Conservation (phyloP, 2,113 vertebrate species). For the Melanerpes aurifrons region DNA sequence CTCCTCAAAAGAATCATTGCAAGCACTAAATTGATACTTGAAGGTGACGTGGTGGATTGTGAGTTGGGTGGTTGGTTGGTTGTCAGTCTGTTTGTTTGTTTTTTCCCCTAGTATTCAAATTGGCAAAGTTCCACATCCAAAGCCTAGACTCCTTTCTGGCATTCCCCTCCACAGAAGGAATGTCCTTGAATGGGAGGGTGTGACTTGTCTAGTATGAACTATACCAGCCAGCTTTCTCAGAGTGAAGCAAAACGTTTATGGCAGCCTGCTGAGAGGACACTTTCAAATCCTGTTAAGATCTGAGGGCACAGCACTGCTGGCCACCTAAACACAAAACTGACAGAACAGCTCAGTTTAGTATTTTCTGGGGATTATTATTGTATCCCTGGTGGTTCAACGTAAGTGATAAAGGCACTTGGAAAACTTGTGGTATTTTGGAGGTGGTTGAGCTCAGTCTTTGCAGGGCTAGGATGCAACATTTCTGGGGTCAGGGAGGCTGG, state of each 20-base stretch:
- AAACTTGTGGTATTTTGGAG: background rate
- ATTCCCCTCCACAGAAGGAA: background rate
- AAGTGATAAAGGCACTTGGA: background rate
- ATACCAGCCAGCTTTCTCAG: background rate
- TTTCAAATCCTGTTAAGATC: conserved; percentile 27
- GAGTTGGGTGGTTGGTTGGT: background rate
- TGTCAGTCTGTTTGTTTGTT: background rate
- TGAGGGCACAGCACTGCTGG: background rate
- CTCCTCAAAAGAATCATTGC: background rate
- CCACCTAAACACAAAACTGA: background rate
- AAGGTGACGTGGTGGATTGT: background rate
- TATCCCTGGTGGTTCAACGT: background rate
- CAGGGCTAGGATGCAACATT: background rate
- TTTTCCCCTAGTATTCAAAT: background rate
- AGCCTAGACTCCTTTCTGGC: background rate
- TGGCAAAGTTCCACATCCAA: background rate
- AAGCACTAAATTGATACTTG: background rate
- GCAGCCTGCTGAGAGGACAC: conserved; percentile 47
- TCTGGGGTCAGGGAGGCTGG: too few species aligned
- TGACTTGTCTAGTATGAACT: background rate
- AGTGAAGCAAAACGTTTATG: conserved; percentile 26
- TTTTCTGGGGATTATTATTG: conserved; percentile 7
- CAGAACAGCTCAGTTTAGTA: background rate
- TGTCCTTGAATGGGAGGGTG: conserved; percentile 1
- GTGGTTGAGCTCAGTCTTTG: background rate